These are phyloP conservation scores for Cyrtonyx montezumae DNA, from an alignment of 2,113 vertebrate species.

Conservation along the genomic window DNA sequence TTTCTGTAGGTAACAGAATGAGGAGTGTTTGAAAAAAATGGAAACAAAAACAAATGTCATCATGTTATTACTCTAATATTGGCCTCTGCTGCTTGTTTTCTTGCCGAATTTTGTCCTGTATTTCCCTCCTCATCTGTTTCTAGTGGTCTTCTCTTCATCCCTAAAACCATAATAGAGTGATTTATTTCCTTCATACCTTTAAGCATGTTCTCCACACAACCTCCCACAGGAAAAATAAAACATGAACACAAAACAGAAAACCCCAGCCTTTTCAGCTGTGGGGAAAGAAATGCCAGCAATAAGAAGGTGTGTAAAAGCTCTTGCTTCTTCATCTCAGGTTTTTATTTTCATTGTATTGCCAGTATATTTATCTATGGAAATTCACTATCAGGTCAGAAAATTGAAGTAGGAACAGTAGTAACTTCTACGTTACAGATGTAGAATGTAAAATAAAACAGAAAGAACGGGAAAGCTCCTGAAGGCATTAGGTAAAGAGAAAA, in stretches of 20 bases:
- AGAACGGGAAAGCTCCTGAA: constrained; percentile 16
- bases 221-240: not conserved
- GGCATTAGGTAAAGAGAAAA: constrained; percentile 17
- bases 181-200: not conserved
- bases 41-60: not conserved
- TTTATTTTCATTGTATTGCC: not conserved
- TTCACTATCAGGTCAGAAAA: not conserved
- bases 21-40: not conserved
- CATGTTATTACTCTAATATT: not conserved
- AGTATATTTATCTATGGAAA: not conserved
- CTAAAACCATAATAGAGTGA: not conserved
- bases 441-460: not conserved
- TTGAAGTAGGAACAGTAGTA: not conserved
- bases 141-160: not conserved
- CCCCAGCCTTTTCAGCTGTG: not conserved
- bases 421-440: not conserved
- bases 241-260: not conserved
- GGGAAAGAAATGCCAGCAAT: not conserved
- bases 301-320: not conserved
- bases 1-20: not conserved
- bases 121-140: not conserved
- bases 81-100: not conserved
- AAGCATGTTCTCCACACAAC: not conserved
- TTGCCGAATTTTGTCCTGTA: not conserved
- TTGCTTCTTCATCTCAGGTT: not conserved